Conservation (phyloP, 2,113 vertebrate genomes). For the Nannospalax galili region DNA sequence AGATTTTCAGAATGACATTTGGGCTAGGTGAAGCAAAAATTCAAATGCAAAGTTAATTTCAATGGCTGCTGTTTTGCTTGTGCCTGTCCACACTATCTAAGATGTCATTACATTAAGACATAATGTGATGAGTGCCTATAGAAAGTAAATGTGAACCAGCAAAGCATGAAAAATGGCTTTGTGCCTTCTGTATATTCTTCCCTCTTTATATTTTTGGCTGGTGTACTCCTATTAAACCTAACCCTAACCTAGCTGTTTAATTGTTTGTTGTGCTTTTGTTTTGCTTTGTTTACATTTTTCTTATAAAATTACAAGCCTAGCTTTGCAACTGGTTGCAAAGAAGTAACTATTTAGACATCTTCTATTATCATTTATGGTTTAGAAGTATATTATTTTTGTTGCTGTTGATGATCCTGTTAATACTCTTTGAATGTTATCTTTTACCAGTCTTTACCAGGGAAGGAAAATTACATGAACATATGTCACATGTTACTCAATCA, state of each 20-base stretch:
- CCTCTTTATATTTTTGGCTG: constrained; percentile 25
- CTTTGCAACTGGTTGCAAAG: not conserved
- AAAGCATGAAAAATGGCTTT: not conserved
- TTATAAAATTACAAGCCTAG: not conserved
- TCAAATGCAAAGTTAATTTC: not conserved
- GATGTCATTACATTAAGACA: constrained; percentile 12
- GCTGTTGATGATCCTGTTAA: not conserved
- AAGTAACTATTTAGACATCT: not conserved
- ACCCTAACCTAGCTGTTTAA: not conserved
- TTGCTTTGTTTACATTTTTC: constrained; percentile 7
- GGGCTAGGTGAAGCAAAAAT: constrained; percentile 18
- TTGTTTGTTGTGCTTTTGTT: not conserved
- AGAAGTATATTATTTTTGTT: not conserved
- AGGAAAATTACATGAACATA: not conserved
- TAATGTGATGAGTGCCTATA: not conserved
- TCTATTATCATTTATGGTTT: not conserved
- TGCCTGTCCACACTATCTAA: not conserved
- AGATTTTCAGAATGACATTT: constrained; percentile 24
- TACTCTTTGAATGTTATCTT: not conserved
- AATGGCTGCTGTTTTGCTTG: not conserved
- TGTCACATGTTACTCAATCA: not conserved
- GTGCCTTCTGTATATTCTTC: not conserved
- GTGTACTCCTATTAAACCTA: constrained; percentile 29
- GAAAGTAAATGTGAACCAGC: constrained; percentile 30
- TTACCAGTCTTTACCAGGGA: not conserved